Conservation (phyloP, 2,888 invertebrate species). For the Dione vanillae region DNA sequence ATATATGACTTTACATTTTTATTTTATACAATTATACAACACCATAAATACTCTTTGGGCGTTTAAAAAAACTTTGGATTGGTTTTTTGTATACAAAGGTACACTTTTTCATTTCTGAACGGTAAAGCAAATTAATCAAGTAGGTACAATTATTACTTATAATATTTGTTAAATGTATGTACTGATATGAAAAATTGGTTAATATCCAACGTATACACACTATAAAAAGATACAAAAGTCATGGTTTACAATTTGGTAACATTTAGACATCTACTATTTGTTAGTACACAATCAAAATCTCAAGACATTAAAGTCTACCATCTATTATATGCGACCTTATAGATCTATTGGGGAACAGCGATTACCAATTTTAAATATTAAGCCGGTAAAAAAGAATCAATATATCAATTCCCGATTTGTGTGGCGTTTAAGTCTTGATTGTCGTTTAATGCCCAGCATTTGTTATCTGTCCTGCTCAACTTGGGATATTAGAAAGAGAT, state of each 20-base stretch:
- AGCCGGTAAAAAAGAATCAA: conserved; percentile 14
- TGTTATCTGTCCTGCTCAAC: conserved; percentile 11
- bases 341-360: conserved; percentile 12
- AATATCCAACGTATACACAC: conserved; percentile 37
- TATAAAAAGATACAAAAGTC: conserved; percentile 76
- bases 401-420: background rate
- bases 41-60: conserved; percentile 78
- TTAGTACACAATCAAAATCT: conserved; percentile 42
- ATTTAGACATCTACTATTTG: conserved; percentile 46
- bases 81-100: conserved; percentile 35
- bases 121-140: conserved; percentile 17
- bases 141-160: conserved; percentile 16
- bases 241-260: conserved; percentile 64
- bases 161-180: conserved; percentile 32
- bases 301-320: conserved; percentile 29
- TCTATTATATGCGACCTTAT: conserved; percentile 25
- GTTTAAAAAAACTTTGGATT: conserved; percentile 78
- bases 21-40: conserved; percentile 83
- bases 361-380: conserved; percentile 19
- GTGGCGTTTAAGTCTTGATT: background rate
- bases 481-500: conserved; percentile 6
- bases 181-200: conserved; percentile 31
- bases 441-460: background rate
- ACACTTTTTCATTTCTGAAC: conserved; percentile 36
- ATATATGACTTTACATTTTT: conserved; percentile 81